A percentile compares a stretch with the other conserved stretches of the same genome.
Conservation (phyloP, 2,113 vertebrate genomes). For the Pomatostomus ruficeps region DNA sequence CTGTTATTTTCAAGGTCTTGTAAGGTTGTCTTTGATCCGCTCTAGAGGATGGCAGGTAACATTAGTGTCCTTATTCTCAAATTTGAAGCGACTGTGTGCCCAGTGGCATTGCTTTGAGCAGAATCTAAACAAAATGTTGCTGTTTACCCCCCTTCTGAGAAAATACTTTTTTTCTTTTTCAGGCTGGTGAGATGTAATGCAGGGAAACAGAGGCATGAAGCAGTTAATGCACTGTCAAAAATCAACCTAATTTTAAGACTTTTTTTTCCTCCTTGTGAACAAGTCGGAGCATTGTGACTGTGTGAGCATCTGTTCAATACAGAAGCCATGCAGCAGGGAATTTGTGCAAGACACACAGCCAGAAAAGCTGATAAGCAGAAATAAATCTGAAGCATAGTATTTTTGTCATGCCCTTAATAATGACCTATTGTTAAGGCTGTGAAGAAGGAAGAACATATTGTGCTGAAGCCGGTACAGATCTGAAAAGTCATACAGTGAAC, state of each 20-base stretch:
- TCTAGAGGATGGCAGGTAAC: neutral
- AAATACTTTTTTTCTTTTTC: neutral
- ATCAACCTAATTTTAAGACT: neutral
- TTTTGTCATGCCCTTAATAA: neutral
- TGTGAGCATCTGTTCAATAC: neutral
- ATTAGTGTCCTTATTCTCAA: neutral
- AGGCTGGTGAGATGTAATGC: neutral
- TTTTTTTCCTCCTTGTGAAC: neutral
- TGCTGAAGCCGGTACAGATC: neutral
- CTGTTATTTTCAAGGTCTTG: neutral
- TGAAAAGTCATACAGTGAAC: neutral
- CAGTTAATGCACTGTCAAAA: neutral
- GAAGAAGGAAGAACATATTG: neutral
- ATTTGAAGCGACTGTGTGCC: neutral
- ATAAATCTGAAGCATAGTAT: neutral
- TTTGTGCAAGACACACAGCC: neutral
- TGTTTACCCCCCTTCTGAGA: neutral
- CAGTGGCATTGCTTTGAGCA: neutral
- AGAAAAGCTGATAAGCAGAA: neutral
- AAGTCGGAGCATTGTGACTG: neutral
- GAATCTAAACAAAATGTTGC: neutral
- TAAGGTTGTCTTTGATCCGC: neutral
- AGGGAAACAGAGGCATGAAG: neutral
- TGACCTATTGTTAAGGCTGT: neutral
- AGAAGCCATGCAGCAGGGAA: neutral